Evolutionary conservation across 2,113 vertebrate genomes (phyloP), one percentile per base, ranked within the genome.

Genomic region (Mus pahari): DNA sequence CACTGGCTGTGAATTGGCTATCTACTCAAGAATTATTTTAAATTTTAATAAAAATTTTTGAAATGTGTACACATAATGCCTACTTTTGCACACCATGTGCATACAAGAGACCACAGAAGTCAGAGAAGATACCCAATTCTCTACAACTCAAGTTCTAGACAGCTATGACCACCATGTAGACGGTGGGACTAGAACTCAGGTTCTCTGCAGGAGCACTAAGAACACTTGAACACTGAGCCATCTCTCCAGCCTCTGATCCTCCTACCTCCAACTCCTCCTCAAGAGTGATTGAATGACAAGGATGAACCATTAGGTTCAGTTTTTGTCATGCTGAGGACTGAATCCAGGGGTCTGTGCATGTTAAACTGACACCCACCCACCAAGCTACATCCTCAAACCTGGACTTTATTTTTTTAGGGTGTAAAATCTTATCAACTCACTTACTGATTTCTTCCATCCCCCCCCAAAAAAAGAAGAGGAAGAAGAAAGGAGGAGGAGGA

Each of bases 361-460:
- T 17, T 39, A 45, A 83, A 33, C 36, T 60, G 22, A 31, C n/a
- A 58, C n/a, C 7, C 0, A 83, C 3, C n/a, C 28, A 83, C n/a
- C 28, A 60, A 42, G 3, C 7, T 45, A 42, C 81, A 64, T 31
- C 58, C 26, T 17, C 81, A 84, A 84, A 26, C 4, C 0, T 39
- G 81, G 6, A 86, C 16, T 86, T 62, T 10, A 45, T 68, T 90
- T 50, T 68, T 66, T 62, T 62, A 90, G 13, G 39, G 17, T 77
- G 31, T 58, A 92, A 90, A 94, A 73, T 91, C 11, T 60, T 78
- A 97, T 28, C 89, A 45, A 93, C 17, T 50, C 20, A 88, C 17
- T 39, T 55, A 50, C 62, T 82, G 42, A 93, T 86, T 92, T 96
- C 48, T 96, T 26, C 48, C 58, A 3, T 5, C 58, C 58, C 19